phyloP scores from a whole-genome alignment of 2,888 invertebrate species.

The Aplocera efformata region DNA sequence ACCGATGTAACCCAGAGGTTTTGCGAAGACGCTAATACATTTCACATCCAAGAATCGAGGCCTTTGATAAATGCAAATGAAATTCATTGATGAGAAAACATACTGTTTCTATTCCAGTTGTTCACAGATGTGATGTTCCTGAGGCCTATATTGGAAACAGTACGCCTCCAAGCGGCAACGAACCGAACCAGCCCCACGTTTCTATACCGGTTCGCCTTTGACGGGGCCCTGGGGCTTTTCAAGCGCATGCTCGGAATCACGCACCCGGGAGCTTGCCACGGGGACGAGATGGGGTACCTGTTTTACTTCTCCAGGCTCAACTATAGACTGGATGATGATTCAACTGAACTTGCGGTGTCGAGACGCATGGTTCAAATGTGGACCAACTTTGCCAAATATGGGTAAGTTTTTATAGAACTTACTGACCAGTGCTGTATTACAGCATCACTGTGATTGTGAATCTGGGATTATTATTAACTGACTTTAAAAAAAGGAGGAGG shows the following conservation, averaged over 20 bases:
- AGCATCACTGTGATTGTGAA: too few species aligned
- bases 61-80: too few species aligned
- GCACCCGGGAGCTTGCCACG: conserved; percentile 82
- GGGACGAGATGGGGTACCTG: conserved; percentile 83
- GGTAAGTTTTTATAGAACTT: conserved; percentile 54
- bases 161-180: conserved; percentile 59
- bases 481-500: too few species aligned
- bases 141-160: conserved; percentile 77
- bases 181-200: conserved; percentile 78
- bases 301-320: conserved; percentile 83
- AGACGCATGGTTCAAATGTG: conserved; percentile 82
- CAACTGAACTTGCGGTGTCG: conserved; percentile 79
- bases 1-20: too few species aligned
- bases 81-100: not conserved
- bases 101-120: conserved; percentile 53
- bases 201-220: conserved; percentile 82
- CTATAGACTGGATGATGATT: conserved; percentile 80
- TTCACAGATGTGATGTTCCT: conserved; percentile 83
- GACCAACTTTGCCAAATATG: conserved; percentile 84
- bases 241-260: conserved; percentile 82
- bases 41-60: too few species aligned
- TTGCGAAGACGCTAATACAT: too few species aligned
- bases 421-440: too few species aligned
- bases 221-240: conserved; percentile 82
- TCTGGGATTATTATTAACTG: too few species aligned